Conservation (phyloP, 2,797 vertebrate genomes). For the Rhinatrema bivittatum region DNA sequence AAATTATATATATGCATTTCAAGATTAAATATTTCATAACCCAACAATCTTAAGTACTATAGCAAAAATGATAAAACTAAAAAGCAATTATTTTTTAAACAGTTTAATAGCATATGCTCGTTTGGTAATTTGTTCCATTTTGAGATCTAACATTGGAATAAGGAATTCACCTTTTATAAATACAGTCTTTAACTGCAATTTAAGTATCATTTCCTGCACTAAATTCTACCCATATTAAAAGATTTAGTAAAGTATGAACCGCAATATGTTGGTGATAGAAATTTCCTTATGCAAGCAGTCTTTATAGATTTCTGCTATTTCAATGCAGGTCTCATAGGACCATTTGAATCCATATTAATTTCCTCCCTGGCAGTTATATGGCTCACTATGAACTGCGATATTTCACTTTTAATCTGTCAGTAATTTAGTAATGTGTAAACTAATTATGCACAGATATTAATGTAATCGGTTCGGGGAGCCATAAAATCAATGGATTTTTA, state of each 20-base stretch:
- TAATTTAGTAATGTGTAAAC: conserved; percentile 99
- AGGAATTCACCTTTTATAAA: conserved; percentile 46
- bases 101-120: too few species aligned
- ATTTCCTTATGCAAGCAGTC: conserved; percentile 82
- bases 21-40: too few species aligned
- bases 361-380: conserved; percentile 97
- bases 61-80: too few species aligned
- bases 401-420: conserved; percentile 99
- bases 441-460: conserved; percentile 99
- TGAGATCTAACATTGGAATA: conserved; percentile 17
- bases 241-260: conserved; percentile 68
- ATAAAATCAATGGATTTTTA: conserved; percentile 96
- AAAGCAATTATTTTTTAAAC: too few species aligned
- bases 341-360: conserved; percentile 99
- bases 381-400: conserved; percentile 89
- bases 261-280: conserved; percentile 73
- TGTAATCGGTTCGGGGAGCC: conserved; percentile 89
- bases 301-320: conserved; percentile 86
- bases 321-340: conserved; percentile 78
- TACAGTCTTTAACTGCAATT: conserved; percentile 34
- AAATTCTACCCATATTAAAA: conserved; percentile 72
- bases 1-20: too few species aligned
- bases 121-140: too few species aligned
- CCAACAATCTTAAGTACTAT: too few species aligned
- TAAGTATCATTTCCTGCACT: conserved; percentile 49